Percentiles rank a stretch among this genome's conserved stretches.
These are phyloP conservation scores for Eidolon dupreanum DNA, from an alignment of 2,797 vertebrate species.

Conservation along the genomic window DNA sequence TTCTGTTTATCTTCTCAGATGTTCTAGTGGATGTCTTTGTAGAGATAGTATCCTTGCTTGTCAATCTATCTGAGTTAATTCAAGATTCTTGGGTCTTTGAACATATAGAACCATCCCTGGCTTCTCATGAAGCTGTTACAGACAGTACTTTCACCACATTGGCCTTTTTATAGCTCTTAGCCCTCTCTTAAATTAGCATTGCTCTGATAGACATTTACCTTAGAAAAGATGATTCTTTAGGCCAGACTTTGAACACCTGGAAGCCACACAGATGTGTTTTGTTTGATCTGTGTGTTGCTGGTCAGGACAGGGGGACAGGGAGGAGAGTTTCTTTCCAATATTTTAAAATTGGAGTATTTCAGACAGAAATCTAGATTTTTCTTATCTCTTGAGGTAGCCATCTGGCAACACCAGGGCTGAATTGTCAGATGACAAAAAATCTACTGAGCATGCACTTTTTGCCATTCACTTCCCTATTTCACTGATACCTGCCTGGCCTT, in stretches of 20 bases:
- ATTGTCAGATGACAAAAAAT: background rate
- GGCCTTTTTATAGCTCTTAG: background rate
- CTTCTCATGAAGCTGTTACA: background rate
- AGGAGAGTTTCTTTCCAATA: background rate
- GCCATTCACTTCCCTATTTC: no score
- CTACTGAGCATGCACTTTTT: rapidly evolving
- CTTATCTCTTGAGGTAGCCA: background rate
- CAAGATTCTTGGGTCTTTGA: background rate
- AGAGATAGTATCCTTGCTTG: background rate
- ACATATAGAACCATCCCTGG: background rate
- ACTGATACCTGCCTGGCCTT: background rate
- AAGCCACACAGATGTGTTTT: background rate
- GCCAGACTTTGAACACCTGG: background rate
- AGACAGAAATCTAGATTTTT: background rate
- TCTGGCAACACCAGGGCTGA: background rate
- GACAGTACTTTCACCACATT: no score
- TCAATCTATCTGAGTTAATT: background rate
- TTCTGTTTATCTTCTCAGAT: background rate
- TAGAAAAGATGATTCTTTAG: background rate
- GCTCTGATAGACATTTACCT: background rate
- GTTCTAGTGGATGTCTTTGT: background rate
- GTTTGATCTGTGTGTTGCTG: background rate
- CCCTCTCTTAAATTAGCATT: background rate
- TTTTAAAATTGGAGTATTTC: background rate
- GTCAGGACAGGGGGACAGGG: background rate